A percentile compares a stretch with the other conserved stretches of the same genome.
phyloP scores from a whole-genome alignment of 2,797 vertebrate species.

The Myotis daubentonii region DNA sequence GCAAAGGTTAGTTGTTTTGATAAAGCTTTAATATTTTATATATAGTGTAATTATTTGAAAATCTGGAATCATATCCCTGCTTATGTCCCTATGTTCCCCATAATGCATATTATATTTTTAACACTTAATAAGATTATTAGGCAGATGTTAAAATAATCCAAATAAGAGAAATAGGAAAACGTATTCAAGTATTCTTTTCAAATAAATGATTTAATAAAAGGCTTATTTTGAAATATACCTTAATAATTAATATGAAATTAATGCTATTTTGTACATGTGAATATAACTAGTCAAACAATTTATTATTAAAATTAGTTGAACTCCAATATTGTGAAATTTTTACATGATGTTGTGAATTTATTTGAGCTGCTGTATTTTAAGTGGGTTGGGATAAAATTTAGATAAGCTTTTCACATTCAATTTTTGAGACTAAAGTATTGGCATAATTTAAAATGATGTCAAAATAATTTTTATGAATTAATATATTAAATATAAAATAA shows the following conservation, averaged over 20 bases:
- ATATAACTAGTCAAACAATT: not conserved
- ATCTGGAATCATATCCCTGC: slow-evolving; percentile 10
- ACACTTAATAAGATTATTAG: not conserved
- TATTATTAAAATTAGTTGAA: slow-evolving; percentile 51
- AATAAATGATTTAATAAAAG: slow-evolving; percentile 35
- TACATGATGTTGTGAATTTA: slow-evolving; percentile 51
- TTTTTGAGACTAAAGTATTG: not conserved
- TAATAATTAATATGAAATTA: slow-evolving; percentile 59
- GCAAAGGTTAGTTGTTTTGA: slow-evolving; percentile 90
- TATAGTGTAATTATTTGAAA: slow-evolving; percentile 14
- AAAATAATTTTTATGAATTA: slow-evolving; percentile 28
- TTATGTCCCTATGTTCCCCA: not conserved
- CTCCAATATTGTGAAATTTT: slow-evolving; percentile 1
- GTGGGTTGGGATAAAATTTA: slow-evolving; percentile 47
- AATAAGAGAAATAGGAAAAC: slow-evolving; percentile 38
- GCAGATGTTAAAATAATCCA: slow-evolving; percentile 42
- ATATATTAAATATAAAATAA: not conserved
- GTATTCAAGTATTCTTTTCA: slow-evolving; percentile 20
- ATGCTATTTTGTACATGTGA: not conserved
- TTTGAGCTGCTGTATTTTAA: slow-evolving; percentile 51
- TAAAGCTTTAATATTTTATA: slow-evolving; percentile 56
- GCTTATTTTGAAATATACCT: slow-evolving; percentile 56
- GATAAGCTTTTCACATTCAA: slow-evolving; percentile 36
- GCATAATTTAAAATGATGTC: slow-evolving; percentile 47
- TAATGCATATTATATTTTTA: slow-evolving; percentile 44